Base-by-base conservation (phyloP, 2,113 vertebrate species). In the Stictonetta naevosa region DNA sequence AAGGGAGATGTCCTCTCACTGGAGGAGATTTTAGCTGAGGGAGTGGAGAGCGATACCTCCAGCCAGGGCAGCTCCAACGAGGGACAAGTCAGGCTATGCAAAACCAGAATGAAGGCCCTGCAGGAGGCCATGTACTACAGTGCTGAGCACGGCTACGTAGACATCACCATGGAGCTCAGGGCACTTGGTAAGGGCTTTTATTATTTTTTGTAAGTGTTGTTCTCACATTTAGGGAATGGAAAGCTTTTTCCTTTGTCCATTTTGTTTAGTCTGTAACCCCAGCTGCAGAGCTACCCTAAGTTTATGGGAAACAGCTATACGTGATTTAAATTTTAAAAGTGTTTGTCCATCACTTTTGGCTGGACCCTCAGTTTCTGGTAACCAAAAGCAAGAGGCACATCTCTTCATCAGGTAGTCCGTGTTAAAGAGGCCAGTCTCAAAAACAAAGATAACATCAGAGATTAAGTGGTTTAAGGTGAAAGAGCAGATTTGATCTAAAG, bases 61-160 rank as follows among this genome's bases (percentile, higher is more conserved):
- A 98, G 98, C 94, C 98, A 97, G 64, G 97, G 98, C 91, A 94
- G 98, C 78, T 95, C 95, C 76, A 95, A 97, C 1, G 96, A 99
- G 94, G 96, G 98, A 25, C 97, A 97, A 3, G 97, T 99, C 19
- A 97, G 97, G 82, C 98, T 99, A 5, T 99, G 99, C 95, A 99
- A 98, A 84, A 98, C 99, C 3, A 96, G 99, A 73, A 99, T 98
- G 93, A 99, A 99, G 97, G 99, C 99, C 19, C 97, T 99, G 95
- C 99, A 99, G 94, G 99, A 99, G 93, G 99, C 99, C 83, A 99
- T 99, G 97, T 99, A 99, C 95, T 99, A 99, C 98, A 99, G 99
- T 1, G 98, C 99, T 0, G 99, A 99, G 96, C 99, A 99, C 0
- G 98, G 99, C 85, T 99, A 99, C 16, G 98, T 99, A 73, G 99